Percentiles rank a stretch among this genome's conserved stretches.
Evolutionary conservation across 2,113 vertebrate genomes (phyloP).

Genomic region (Ia io): DNA sequence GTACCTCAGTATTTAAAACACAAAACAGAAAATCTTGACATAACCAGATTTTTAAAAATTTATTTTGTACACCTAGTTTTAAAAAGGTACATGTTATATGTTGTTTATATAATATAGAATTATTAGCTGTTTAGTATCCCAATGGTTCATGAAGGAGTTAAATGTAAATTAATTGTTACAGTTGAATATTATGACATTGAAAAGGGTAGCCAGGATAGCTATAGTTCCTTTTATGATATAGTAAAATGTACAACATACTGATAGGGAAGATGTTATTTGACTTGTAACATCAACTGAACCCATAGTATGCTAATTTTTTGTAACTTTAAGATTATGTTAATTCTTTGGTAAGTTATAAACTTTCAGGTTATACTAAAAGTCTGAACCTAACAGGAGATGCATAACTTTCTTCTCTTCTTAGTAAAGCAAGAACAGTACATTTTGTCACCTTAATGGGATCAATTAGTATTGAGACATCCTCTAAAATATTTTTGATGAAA

Average conservation of each 20-base stretch:
- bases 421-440: conserved; percentile 36
- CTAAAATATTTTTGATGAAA: conserved; percentile 76
- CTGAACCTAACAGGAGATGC: conserved; percentile 50
- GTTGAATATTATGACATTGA: neutral
- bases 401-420: conserved; percentile 59
- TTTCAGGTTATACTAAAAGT: conserved; percentile 12
- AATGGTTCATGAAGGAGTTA: neutral
- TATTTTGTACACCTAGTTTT: neutral
- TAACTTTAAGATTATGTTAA: neutral
- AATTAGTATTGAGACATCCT: conserved; percentile 66
- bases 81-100: neutral
- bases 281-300: neutral
- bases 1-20: neutral
- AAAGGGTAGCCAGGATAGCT: neutral
- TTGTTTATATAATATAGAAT: neutral
- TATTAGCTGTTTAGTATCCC: neutral
- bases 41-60: neutral
- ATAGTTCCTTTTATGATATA: neutral
- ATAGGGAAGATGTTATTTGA: neutral
- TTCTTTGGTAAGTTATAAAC: conserved; percentile 28
- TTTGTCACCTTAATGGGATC: conserved; percentile 65
- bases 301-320: neutral
- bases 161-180: neutral
- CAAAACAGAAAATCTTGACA: neutral
- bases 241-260: neutral